Evolutionary conservation across 2,797 vertebrate species (phyloP), one percentile per base, ranked within the genome.

Genomic region (Tapera naevia): DNA sequence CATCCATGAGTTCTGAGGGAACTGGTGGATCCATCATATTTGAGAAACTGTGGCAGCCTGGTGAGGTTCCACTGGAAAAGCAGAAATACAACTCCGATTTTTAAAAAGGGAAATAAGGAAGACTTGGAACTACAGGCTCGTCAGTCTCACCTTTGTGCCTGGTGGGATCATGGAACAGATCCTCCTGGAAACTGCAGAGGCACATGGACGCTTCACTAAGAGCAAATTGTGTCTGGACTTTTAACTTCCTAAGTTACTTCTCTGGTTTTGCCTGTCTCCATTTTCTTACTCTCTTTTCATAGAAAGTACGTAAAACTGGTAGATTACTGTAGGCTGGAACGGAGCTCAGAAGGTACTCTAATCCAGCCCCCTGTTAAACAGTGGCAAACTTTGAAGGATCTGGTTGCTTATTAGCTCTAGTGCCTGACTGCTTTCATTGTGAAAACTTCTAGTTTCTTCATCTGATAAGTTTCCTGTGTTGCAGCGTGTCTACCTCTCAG

Each of bases 381-480:
- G 6, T 30, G 18, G 13, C 16, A 32, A 46, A 7, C 12, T 11
- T 51, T 4, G 64, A 62, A 35, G 54, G 27, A 6, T 50, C 7
- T 61, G 7, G 1, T 53, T 85, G 7, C 18, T 56, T 43, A 39
- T 0, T 0, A 51, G 13, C n/a, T 85, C 32, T 32, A 27, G 21
- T 79, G 33, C 62, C 45, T 71, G 78, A 41, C 35, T 16, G 1
- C 41, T 75, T 80, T 48, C 8, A 18, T 32, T 65, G 15, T 39
- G 25, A 50, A 54, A 16, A 13, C 8, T 25, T 41, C 41, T 25
- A 13, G 58, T 81, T 54, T 58, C 30, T 64, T 39, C 10, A 28
- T 57, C 50, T 41, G 30, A 14, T 53, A 16, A 57, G 39, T 70
- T 86, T 78, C 23, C 10, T 25, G 48, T n/a, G 50, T 72, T 69